Evolutionary conservation across 2,888 invertebrate species (phyloP).

Genomic region (Drosophila siamana): DNA sequence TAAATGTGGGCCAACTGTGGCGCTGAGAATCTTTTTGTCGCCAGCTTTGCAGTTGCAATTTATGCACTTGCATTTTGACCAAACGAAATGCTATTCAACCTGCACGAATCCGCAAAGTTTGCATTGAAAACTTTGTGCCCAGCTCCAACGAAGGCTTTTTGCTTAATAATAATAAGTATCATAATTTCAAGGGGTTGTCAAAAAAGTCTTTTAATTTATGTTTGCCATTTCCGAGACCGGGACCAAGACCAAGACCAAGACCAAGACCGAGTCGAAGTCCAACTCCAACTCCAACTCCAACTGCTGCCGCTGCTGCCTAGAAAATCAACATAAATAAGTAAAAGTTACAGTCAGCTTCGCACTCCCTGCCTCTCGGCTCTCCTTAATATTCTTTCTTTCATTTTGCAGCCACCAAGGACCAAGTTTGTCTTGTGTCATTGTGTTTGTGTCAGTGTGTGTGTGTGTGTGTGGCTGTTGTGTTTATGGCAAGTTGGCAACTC

Average conservation of each 20-base stretch:
- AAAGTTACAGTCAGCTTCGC: conserved; percentile 51
- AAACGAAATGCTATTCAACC: conserved; percentile 31
- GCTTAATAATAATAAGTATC: conserved; percentile 79
- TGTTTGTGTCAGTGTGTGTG: conserved; percentile 22
- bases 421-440: conserved; percentile 74
- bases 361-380: not conserved
- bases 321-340: conserved; percentile 81
- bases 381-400: conserved; percentile 16
- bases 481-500: conserved; percentile 80
- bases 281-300: conserved; percentile 54
- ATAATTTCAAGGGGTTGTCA: conserved; percentile 80
- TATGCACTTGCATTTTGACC: conserved; percentile 48
- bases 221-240: conserved; percentile 71
- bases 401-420: conserved; percentile 62
- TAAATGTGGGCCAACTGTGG: conserved; percentile 46
- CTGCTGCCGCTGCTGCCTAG: conserved; percentile 56
- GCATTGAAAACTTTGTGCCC: conserved; percentile 60
- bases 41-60: conserved; percentile 47
- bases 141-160: conserved; percentile 33
- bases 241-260: conserved; percentile 68
- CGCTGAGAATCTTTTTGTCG: conserved; percentile 19
- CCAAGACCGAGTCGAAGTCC: conserved; percentile 67
- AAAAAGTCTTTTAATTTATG: conserved; percentile 81
- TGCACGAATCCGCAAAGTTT: conserved; percentile 44
- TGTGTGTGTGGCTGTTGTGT: conserved; percentile 54